Percentiles rank a stretch among this genome's conserved stretches.
phyloP scores from a whole-genome alignment of 2,888 invertebrate species.

The Unio pictorum region DNA sequence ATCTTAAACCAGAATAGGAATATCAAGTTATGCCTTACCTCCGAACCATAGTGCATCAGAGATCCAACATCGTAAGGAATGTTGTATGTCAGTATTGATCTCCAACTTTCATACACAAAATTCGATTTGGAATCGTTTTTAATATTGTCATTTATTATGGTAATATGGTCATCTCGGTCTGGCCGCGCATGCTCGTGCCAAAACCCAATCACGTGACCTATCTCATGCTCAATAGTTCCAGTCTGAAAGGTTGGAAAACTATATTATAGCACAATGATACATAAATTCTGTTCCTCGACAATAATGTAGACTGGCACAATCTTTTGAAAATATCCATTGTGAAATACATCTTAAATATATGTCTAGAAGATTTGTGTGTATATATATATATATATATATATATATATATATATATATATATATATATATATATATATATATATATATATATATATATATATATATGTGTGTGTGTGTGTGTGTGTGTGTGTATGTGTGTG shows the following conservation, averaged over 20 bases:
- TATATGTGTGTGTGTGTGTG: too few species aligned
- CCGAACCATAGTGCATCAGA: conserved; percentile 67
- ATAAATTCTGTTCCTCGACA: too few species aligned
- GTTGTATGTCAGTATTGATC: conserved; percentile 55
- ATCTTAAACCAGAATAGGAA: too few species aligned
- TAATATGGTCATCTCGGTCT: conserved; percentile 59
- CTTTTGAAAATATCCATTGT: too few species aligned
- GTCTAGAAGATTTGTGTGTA: too few species aligned
- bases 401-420: conserved; percentile 1
- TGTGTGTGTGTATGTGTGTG: too few species aligned
- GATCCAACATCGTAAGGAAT: conserved; percentile 67
- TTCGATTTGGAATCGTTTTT: conserved; percentile 47
- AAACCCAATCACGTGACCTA: conserved; percentile 67
- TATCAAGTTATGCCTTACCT: conserved; percentile 38
- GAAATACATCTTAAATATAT: too few species aligned
- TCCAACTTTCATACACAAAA: conserved; percentile 61
- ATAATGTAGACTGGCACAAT: too few species aligned
- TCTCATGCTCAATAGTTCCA: conserved; percentile 65
- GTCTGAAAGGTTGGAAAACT: conserved; percentile 39
- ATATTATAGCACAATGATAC: neutral
- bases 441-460: neutral
- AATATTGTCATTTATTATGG: conserved; percentile 52
- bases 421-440: conserved; percentile 1
- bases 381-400: neutral
- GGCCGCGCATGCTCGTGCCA: conserved; percentile 69